These are phyloP conservation scores for Zhuqinia jingwanae DNA, from an alignment of 2,888 invertebrate genomes.

Conservation along the genomic window DNA sequence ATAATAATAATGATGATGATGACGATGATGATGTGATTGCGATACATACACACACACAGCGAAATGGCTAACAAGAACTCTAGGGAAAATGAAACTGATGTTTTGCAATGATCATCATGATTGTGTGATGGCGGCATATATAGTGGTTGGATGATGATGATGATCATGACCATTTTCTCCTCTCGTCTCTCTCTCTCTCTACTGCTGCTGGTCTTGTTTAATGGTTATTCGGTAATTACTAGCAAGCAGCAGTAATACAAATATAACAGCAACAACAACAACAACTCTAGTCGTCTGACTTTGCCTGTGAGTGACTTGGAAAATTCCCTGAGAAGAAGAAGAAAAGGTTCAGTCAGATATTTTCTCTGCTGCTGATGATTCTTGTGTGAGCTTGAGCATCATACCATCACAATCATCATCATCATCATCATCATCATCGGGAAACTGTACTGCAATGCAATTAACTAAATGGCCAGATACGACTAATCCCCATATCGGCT, in stretches of 20 bases:
- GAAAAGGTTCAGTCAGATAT: not conserved
- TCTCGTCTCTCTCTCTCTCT: not conserved
- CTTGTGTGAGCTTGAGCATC: not conserved
- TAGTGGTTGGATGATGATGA: not conserved
- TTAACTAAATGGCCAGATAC: constrained; percentile 78
- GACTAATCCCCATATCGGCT: constrained; percentile 78
- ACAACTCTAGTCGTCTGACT: not conserved
- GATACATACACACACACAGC: constrained; percentile 18
- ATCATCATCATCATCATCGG: constrained; percentile 14
- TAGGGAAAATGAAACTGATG: constrained; percentile 58
- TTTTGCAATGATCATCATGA: constrained; percentile 49
- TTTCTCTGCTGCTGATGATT: too few relatives aligned
- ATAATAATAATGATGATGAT: too few relatives aligned
- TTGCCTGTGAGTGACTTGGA: constrained; percentile 49
- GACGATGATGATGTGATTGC: constrained; percentile 21
- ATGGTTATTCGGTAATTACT: constrained; percentile 71
- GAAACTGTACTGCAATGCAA: constrained; percentile 73
- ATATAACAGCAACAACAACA: not conserved
- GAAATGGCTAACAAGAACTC: constrained; percentile 66
- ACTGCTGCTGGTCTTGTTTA: constrained; percentile 55
- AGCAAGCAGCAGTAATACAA: too few relatives aligned
- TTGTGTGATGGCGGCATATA: constrained; percentile 4
- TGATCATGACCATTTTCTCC: constrained; percentile 32
- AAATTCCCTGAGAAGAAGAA: constrained; percentile 63
- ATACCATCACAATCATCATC: not conserved